Evolutionary conservation across 2,797 vertebrate genomes (phyloP).

Genomic region (Chanos chanos): DNA sequence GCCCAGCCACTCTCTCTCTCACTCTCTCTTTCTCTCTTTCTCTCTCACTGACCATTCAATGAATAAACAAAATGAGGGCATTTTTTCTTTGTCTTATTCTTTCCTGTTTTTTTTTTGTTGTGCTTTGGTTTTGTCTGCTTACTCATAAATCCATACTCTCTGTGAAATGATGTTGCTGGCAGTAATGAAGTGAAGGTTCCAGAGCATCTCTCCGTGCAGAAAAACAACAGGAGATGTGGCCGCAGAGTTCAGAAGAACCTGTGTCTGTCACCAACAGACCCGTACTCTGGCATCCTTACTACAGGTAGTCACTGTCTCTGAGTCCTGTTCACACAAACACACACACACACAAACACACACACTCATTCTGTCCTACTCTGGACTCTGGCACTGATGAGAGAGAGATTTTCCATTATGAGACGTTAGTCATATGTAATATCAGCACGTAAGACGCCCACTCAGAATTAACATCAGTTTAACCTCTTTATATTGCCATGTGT

Average conservation of each 20-base stretch:
- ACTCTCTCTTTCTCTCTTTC: background rate
- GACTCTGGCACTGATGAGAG: no score
- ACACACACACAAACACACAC: conserved; percentile 3
- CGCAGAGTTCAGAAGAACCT: conserved; percentile 77
- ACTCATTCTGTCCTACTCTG: no score
- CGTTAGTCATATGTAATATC: no score
- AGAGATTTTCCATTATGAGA: no score
- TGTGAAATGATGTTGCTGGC: conserved; percentile 25
- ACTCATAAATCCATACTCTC: background rate
- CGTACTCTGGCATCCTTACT: conserved; percentile 66
- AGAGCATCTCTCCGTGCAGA: conserved; percentile 60
- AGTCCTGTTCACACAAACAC: no score
- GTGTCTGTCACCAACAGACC: conserved; percentile 75
- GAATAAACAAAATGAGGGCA: no score
- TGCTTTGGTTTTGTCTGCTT: background rate
- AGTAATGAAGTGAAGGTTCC: conserved; percentile 67
- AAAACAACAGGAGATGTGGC: conserved; percentile 72
- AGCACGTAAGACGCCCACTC: no score
- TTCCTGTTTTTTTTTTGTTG: conserved; percentile 1
- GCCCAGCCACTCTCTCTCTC: background rate
- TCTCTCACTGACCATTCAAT: background rate
- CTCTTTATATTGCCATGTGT: conserved; percentile 1
- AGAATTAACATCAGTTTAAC: background rate
- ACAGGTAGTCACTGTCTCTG: conserved; percentile 44
- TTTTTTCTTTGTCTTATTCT: conserved; percentile 4